Percentiles rank a stretch among this genome's conserved stretches.
phyloP scores from a whole-genome alignment of 2,797 vertebrate genomes.

The Ceryle rudis region DNA sequence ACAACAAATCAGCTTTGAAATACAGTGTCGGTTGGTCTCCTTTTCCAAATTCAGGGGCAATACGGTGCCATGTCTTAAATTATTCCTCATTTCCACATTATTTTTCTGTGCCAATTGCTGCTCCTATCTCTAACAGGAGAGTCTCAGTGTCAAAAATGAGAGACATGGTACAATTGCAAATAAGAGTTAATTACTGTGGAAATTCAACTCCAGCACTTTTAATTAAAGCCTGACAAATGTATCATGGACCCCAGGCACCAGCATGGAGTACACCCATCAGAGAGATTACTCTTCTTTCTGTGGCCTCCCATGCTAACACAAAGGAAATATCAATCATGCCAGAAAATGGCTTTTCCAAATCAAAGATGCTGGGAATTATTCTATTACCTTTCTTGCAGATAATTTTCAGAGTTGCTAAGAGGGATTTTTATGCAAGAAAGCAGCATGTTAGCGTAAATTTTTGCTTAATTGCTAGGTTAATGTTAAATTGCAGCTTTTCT shows the following conservation, averaged over 20 bases:
- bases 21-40: neutral
- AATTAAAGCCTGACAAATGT: conserved; percentile 73
- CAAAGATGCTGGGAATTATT: conserved; percentile 60
- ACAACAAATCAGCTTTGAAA: neutral
- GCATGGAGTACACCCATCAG: conserved; percentile 39
- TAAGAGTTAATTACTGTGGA: conserved; percentile 72
- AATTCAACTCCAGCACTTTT: conserved; percentile 52
- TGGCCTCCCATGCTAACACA: conserved; percentile 54
- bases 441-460: conserved; percentile 30
- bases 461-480: conserved; percentile 67
- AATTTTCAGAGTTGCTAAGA: conserved; percentile 42
- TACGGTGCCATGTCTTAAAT: neutral
- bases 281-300: conserved; percentile 61
- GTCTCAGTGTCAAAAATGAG: conserved; percentile 51
- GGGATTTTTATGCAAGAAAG: conserved; percentile 45
- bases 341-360: conserved; percentile 52
- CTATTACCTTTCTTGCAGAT: conserved; percentile 44
- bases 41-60: neutral
- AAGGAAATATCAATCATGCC: conserved; percentile 59
- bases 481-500: conserved; percentile 59
- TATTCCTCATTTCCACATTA: neutral
- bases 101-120: neutral
- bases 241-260: conserved; percentile 46
- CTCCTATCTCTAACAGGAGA: neutral
- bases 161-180: conserved; percentile 47